Conservation (phyloP, 2,797 vertebrate genomes). For the Sebastes cheni region DNA sequence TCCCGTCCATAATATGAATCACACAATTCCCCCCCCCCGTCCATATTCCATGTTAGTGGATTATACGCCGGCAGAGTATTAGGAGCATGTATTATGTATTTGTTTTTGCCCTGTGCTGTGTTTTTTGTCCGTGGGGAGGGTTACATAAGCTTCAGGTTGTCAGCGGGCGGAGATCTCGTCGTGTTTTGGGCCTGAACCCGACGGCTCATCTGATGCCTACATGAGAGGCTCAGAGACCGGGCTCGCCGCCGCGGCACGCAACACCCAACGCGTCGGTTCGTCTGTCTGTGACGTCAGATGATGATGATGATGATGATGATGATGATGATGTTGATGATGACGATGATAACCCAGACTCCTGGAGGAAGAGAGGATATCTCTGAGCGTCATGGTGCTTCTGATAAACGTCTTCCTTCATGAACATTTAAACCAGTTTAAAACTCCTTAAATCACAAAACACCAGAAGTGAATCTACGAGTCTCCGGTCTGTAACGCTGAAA, state of each 20-base stretch:
- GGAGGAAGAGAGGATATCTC: not conserved
- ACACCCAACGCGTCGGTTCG: not conserved
- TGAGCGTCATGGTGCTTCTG: not conserved
- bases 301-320: too few relatives aligned
- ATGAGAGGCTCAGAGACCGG: not conserved
- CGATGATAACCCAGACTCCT: too few relatives aligned
- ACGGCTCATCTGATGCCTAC: conserved; percentile 13
- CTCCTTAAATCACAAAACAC: not conserved
- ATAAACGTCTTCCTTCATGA: not conserved
- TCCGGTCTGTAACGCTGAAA: too few relatives aligned
- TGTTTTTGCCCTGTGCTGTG: conserved; percentile 25
- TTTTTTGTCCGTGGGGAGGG: conserved; percentile 22
- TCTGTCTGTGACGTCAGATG: not conserved
- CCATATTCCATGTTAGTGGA: conserved; percentile 66
- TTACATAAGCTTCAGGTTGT: conserved; percentile 56
- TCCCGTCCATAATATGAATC: conserved; percentile 45
- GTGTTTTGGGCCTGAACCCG: conserved; percentile 12
- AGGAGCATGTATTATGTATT: conserved; percentile 48
- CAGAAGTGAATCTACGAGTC: not conserved
- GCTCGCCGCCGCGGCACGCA: not conserved
- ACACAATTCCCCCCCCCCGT: conserved; percentile 26
- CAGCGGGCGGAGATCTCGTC: not conserved
- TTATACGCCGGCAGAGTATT: conserved; percentile 54
- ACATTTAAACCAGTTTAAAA: not conserved
- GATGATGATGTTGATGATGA: too few relatives aligned